Conservation (phyloP, 2,888 invertebrate species). For the Melinaea menophilus region DNA sequence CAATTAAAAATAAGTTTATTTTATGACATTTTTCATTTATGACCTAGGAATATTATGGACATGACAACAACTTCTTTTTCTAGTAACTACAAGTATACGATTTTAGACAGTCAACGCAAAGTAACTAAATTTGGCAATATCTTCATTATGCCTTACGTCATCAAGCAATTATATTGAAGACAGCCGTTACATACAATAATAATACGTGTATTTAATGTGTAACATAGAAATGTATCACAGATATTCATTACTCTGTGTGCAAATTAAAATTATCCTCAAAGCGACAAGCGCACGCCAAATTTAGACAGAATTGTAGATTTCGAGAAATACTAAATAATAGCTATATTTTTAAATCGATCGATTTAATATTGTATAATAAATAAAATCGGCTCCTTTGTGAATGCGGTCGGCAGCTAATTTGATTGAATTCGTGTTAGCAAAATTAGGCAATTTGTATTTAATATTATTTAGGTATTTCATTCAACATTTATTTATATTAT, state of each 20-base stretch:
- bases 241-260: conserved; percentile 23
- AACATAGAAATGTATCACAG: neutral
- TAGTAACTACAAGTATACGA: too few relatives aligned
- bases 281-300: conserved; percentile 28
- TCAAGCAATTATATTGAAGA: too few relatives aligned
- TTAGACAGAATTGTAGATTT: conserved; percentile 19
- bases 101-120: too few relatives aligned
- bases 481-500: too few relatives aligned
- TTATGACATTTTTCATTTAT: too few relatives aligned
- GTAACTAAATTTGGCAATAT: too few relatives aligned
- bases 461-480: conserved; percentile 10
- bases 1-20: too few relatives aligned
- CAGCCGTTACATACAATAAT: too few relatives aligned
- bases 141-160: too few relatives aligned
- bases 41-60: too few relatives aligned
- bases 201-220: neutral
- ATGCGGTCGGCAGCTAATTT: conserved; percentile 34
- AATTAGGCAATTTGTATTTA: conserved; percentile 33
- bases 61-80: too few relatives aligned
- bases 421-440: conserved; percentile 34
- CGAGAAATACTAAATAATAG: conserved; percentile 9
- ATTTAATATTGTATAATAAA: conserved; percentile 21
- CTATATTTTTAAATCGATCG: conserved; percentile 20
- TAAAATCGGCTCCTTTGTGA: conserved; percentile 28
- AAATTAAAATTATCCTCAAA: conserved; percentile 19